A percentile compares a stretch with the other conserved stretches of the same genome.
Evolutionary conservation across 2,113 vertebrate species (phyloP).

Genomic region (Cynoglossus semilaevis): DNA sequence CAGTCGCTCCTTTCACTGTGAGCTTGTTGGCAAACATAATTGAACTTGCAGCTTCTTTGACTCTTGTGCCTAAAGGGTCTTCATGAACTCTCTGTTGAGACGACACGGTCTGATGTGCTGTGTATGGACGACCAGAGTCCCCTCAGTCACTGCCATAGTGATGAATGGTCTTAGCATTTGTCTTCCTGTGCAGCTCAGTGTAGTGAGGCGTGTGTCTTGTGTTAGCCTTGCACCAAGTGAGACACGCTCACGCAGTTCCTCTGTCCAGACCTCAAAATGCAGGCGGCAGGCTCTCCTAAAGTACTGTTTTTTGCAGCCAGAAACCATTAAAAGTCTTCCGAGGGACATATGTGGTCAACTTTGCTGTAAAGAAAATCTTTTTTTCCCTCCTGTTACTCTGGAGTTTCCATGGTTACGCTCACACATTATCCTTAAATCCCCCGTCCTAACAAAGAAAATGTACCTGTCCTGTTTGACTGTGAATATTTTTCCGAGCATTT

Average conservation of each 20-base stretch:
- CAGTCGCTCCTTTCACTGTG: constrained; percentile 17
- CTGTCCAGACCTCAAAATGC: constrained; percentile 4
- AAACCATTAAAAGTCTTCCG: constrained; percentile 1
- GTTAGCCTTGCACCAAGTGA: constrained; percentile 41
- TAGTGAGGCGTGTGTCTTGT: constrained; percentile 50
- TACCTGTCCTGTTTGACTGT: background rate
- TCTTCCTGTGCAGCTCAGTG: constrained; percentile 39
- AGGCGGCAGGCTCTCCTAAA: background rate
- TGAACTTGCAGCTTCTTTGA: constrained; percentile 21
- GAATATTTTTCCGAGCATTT: constrained; percentile 19
- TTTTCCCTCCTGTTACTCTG: background rate
- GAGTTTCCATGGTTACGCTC: background rate
- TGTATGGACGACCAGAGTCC: constrained; percentile 45
- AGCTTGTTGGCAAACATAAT: constrained; percentile 14
- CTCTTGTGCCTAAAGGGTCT: constrained; percentile 31
- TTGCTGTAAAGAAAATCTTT: background rate
- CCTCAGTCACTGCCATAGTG: constrained; percentile 40
- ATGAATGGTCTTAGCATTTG: constrained; percentile 62
- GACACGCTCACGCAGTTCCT: constrained; percentile 5
- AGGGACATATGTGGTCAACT: background rate
- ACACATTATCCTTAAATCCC: background rate
- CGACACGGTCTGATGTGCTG: constrained; percentile 35
- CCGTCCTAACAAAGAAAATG: constrained; percentile 4
- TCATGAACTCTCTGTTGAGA: constrained; percentile 19
- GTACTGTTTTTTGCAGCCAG: background rate